These are phyloP conservation scores for Schizotus pectinicornis DNA, from an alignment of 2,888 invertebrate genomes.

Conservation along the genomic window DNA sequence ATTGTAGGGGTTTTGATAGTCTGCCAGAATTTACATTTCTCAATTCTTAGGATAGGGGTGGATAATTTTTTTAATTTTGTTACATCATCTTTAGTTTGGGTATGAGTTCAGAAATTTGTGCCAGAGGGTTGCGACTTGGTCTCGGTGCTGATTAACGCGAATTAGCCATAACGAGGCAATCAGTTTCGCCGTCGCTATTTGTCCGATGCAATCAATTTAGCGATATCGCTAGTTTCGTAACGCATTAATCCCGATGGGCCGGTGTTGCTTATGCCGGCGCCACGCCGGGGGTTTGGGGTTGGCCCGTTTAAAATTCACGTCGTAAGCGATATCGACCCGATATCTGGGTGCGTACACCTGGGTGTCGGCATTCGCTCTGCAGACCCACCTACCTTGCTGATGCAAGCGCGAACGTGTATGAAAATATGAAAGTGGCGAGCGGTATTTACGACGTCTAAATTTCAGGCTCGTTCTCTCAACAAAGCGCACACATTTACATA, in stretches of 20 bases:
- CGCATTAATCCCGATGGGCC: neutral
- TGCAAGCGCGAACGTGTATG: constrained; percentile 17
- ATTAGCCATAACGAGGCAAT: constrained; percentile 3
- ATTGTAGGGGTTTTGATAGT: no score
- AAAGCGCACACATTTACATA: constrained; percentile 45
- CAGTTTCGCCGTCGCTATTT: constrained; percentile 21
- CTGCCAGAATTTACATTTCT: no score
- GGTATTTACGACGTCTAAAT: constrained; percentile 32
- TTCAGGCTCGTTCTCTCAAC: constrained; percentile 27
- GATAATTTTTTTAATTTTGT: no score
- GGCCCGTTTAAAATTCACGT: constrained; percentile 28
- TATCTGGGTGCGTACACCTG: constrained; percentile 30
- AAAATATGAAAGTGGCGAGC: constrained; percentile 22
- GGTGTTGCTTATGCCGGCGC: neutral
- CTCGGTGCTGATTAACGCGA: neutral
- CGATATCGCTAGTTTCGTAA: neutral
- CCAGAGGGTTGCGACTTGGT: no score
- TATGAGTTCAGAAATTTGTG: no score
- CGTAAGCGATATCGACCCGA: constrained; percentile 31
- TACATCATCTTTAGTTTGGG: no score
- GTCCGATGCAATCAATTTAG: constrained; percentile 2
- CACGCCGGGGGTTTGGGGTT: no score
- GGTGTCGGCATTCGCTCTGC: constrained; percentile 12
- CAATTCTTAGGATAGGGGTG: no score
- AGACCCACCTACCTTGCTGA: constrained; percentile 12